phyloP scores from a whole-genome alignment of 2,888 invertebrate species.

The Synanthedon myopaeformis region DNA sequence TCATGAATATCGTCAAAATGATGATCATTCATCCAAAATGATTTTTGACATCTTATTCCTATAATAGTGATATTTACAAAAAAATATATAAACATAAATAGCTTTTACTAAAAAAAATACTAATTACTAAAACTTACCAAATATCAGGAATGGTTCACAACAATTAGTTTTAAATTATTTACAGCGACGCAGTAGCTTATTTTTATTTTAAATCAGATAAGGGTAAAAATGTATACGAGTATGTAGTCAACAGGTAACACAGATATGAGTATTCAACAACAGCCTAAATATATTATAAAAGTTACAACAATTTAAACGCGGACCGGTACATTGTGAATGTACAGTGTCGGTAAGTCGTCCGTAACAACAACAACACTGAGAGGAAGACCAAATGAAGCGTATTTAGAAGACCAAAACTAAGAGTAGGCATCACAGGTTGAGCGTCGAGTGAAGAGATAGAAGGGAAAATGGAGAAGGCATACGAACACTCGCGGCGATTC shows the following conservation, averaged over 20 bases:
- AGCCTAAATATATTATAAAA: slow-evolving; percentile 60
- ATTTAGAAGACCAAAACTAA: slow-evolving; percentile 38
- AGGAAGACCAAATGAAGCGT: slow-evolving; percentile 48
- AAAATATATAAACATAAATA: no score
- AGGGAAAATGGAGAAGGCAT: slow-evolving; percentile 11
- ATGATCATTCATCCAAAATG: no score
- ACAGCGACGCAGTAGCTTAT: slow-evolving; percentile 36
- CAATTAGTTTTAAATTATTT: slow-evolving; percentile 16
- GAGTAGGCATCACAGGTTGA: slow-evolving; percentile 55
- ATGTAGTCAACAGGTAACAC: slow-evolving; percentile 68
- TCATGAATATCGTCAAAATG: neutral
- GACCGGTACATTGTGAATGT: slow-evolving; percentile 27
- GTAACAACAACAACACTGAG: slow-evolving; percentile 51
- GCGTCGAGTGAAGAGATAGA: slow-evolving; percentile 8
- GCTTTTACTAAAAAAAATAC: neutral
- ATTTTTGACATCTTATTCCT: no score
- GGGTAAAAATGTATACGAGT: slow-evolving; percentile 50
- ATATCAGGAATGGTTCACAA: slow-evolving; percentile 22
- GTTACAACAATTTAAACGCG: slow-evolving; percentile 54
- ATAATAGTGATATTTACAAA: no score
- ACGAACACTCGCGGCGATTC: slow-evolving; percentile 37
- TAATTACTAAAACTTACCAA: slow-evolving; percentile 25
- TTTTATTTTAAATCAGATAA: slow-evolving; percentile 32
- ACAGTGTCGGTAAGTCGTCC: slow-evolving; percentile 31
- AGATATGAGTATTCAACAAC: slow-evolving; percentile 61